Base-by-base conservation (phyloP, 2,888 invertebrate genomes). In the Congeria kusceri region DNA sequence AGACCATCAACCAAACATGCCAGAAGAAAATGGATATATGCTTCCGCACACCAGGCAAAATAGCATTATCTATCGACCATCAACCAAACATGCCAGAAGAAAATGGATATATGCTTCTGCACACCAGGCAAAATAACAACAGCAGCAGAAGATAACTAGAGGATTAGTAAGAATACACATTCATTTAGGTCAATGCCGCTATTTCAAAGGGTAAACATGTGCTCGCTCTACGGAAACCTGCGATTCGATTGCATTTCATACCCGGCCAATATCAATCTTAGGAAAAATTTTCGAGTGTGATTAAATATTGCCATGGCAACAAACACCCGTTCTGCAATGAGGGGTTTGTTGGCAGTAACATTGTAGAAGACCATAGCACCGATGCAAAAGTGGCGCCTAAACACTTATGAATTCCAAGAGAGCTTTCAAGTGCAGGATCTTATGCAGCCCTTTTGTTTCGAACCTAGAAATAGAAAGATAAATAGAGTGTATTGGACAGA, bases 221-320 rank as follows among this genome's bases (percentile, higher is more conserved):
- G 39, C 39, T 68, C 81, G 70, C 3, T 57, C 25, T 13, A 68
- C 7, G 62, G 71, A 74, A 23, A 81, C 77, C 59, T 39, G 13
- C 9, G 46, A 57, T 61, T 62, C 49, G 25, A 77, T 71, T 1
- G 44, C 4, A n/a, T 66, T 67, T n/a, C 62, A 11, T 20, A 67
- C 49, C 53, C 77, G 20, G 46, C 47, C 23, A 61, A 39, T 64
- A 74, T 68, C 29, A 75, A 77, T 18, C 75, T 44, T 9, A 81
- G 32, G 5, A 77, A 18, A 59, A 69, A 62, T 25, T 71, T 59
- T 28, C 78, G 65, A n/a, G 77, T 63, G 15, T 46, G 58, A 39
- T 76, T 59, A 25, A 80, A 63, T 9, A 66, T 56, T 5, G 68
- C 76, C 28, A 84, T 47, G 20, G 66, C 20, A 11, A 80, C 63